Conservation (phyloP, 2,113 vertebrate genomes). For the Gymnocephalus cernua region DNA sequence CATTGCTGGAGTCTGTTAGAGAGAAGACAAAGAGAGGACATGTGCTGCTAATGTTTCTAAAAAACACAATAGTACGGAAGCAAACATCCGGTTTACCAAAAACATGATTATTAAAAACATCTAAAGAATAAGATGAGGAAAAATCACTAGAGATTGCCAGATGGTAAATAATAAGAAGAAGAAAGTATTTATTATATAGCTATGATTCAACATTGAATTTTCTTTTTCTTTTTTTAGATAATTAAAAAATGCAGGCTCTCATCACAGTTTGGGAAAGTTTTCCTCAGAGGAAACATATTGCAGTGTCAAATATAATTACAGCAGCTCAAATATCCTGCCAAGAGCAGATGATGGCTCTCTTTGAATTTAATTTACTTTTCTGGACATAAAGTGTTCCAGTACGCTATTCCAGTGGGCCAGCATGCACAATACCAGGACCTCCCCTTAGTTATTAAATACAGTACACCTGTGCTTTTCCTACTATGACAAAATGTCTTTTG, state of each 20-base stretch:
- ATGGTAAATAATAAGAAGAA: not conserved
- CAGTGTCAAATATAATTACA: not conserved
- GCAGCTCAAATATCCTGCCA: not conserved
- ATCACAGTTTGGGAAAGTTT: not conserved
- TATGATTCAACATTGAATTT: not conserved
- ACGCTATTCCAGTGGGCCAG: too few species aligned
- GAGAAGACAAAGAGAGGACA: not conserved
- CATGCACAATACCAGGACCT: too few species aligned
- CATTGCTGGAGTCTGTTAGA: slow-evolving; percentile 50
- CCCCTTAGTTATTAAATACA: too few species aligned
- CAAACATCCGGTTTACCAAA: not conserved
- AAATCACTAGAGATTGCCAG: not conserved
- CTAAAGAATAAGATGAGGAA: not conserved
- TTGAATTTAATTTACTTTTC: too few species aligned
- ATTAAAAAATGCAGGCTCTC: not conserved
- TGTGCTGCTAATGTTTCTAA: not conserved
- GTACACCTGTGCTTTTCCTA: too few species aligned
- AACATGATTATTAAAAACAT: not conserved
- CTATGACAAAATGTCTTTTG: too few species aligned
- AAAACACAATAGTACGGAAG: not conserved
- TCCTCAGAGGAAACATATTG: not conserved
- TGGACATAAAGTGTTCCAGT: too few species aligned
- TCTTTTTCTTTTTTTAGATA: not conserved
- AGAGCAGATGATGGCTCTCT: not conserved
- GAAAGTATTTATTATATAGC: not conserved